phyloP scores from a whole-genome alignment of 2,888 invertebrate species.

The Dicyrtoma fusca region DNA sequence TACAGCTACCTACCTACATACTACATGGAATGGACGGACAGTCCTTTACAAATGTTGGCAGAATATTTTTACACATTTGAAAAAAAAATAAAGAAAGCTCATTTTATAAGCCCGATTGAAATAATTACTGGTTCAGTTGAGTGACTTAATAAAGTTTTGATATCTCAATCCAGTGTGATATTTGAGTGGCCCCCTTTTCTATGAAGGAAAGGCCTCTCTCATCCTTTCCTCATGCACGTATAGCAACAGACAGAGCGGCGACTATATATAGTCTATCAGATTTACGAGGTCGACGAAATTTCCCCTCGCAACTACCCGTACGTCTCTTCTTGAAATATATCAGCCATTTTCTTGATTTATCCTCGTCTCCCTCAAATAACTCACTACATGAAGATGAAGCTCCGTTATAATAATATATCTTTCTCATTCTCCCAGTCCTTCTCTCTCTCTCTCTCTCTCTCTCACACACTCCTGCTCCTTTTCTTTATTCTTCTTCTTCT shows the following conservation, averaged over 20 bases:
- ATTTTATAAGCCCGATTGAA: no score
- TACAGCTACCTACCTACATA: no score
- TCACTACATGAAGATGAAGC: slow-evolving; percentile 40
- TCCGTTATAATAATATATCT: slow-evolving; percentile 29
- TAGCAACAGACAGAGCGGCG: no score
- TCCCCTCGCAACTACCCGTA: slow-evolving; percentile 29
- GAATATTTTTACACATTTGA: no score
- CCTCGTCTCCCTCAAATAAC: slow-evolving; percentile 34
- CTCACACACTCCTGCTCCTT: neutral
- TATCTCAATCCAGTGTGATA: no score
- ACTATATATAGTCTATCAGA: slow-evolving; percentile 37
- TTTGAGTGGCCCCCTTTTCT: no score
- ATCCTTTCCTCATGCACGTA: no score
- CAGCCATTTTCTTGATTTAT: slow-evolving; percentile 40
- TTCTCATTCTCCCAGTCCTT: slow-evolving; percentile 16
- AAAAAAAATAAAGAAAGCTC: no score
- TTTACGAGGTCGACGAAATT: slow-evolving; percentile 41
- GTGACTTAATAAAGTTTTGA: no score
- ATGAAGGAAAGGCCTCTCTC: neutral
- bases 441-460: neutral
- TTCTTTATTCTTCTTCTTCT: neutral
- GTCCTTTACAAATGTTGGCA: no score
- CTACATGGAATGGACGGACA: neutral
- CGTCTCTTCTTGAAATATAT: slow-evolving; percentile 37
- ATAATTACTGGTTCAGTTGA: no score